Conservation (phyloP, 2,113 vertebrate species). For the Rousettus leschenaultii region DNA sequence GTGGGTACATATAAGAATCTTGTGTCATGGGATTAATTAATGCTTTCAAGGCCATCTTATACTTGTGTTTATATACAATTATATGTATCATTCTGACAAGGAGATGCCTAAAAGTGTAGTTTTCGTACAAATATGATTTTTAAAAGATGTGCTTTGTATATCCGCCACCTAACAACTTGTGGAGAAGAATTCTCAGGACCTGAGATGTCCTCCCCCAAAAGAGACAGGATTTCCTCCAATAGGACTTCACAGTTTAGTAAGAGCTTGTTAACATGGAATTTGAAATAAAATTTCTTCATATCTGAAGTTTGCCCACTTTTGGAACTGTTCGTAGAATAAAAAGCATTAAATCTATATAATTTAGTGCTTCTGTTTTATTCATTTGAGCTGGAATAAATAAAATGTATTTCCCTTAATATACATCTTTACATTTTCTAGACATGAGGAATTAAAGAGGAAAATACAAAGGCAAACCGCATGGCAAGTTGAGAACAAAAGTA, state of each 20-base stretch:
- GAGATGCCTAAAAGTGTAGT: neutral
- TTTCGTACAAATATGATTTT: neutral
- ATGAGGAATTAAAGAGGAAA: neutral
- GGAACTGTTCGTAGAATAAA: neutral
- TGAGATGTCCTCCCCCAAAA: neutral
- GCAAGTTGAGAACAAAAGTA: neutral
- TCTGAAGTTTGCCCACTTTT: neutral
- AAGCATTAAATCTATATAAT: neutral
- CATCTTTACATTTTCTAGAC: neutral
- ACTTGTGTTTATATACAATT: neutral
- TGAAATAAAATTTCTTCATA: neutral
- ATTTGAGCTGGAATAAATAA: neutral
- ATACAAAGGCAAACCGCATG: neutral
- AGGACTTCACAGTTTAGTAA: neutral
- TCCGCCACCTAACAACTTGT: neutral
- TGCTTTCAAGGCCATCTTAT: neutral
- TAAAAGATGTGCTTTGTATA: neutral
- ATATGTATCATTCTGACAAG: neutral
- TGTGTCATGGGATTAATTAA: neutral
- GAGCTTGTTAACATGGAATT: neutral
- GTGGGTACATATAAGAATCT: neutral
- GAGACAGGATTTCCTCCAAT: neutral
- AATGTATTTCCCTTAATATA: neutral
- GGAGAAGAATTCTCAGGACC: neutral
- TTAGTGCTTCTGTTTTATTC: neutral